Evolutionary conservation across 64 coral and sea anemone genomes (phyloP), one percentile per base, ranked within the genome.

Genomic region (Stichodactyla mertensii): DNA sequence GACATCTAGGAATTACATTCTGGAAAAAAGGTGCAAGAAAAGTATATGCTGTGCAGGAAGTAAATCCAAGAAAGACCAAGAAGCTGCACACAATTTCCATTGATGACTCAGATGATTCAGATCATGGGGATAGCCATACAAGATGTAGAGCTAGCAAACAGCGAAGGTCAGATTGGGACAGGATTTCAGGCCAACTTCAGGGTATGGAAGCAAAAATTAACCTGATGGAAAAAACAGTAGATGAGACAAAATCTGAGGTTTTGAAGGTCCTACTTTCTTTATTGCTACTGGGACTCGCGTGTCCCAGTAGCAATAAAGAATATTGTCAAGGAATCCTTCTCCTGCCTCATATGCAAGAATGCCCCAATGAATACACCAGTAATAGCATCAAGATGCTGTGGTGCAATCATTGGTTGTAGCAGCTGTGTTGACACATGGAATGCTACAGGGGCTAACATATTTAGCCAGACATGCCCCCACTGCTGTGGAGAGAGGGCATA

Each of bases 361-460:
- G 84, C 84, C 51, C 84, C 84, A 15, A 86, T 86, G 84, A 64
- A 86, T 24, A 59, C 64, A 86, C 84, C 84, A 64, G 61, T 86
- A 60, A 64, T 86, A 64, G 84, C 84, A 86, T 86, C 84, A 64
- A 62, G 57, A 45, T 86, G 84, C 26, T 86, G 84, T 66, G 84
- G 84, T 64, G 24, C 57, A 52, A 66, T 86, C 28, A 64, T 86
- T 11, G 84, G 84, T 60, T 86, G 84, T 36, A 51, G 61, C 51
- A 28, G 55, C 19, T 86, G 84, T 64, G 0, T 58, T 58, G 57
- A 58, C 57, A 58, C 57, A 0, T 58, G 57, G 57, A 1, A 58
- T 58, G 57, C 57, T 15, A 58, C 57, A 58, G 57, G 57, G 3
- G 57, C 8, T 15, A 58, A 58, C 57, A 15, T 58, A 58, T 58